Evolutionary conservation across 2,797 vertebrate genomes (phyloP).

Genomic region (Tapirus indicus): DNA sequence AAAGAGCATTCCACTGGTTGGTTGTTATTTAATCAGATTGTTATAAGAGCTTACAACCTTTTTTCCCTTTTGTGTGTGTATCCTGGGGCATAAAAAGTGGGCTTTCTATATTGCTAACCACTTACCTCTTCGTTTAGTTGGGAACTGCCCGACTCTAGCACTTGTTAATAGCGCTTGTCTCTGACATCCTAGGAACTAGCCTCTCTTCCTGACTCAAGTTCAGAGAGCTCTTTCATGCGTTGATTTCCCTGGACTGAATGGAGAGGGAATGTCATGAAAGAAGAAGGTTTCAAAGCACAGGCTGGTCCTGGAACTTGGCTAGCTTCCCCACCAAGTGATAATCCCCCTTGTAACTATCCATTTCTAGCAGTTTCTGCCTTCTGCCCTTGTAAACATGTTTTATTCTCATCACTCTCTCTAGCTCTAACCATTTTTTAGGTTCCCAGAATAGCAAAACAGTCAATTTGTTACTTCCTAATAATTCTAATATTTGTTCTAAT

Average conservation of each 20-base stretch:
- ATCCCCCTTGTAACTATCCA: neutral
- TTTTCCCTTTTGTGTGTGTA: conserved; percentile 2
- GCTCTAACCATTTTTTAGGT: neutral
- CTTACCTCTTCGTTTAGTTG: neutral
- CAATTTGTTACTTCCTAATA: neutral
- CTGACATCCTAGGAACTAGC: neutral
- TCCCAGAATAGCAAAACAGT: neutral
- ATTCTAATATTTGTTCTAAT: neutral
- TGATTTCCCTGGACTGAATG: neutral
- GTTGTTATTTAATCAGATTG: conserved; percentile 54
- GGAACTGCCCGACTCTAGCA: neutral
- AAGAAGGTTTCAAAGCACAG: neutral
- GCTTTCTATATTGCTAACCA: neutral
- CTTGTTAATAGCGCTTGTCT: neutral
- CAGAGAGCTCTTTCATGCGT: neutral
- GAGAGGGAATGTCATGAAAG: neutral
- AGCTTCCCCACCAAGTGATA: neutral
- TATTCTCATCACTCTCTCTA: neutral
- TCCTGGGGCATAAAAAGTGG: conserved; percentile 5
- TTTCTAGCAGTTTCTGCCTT: neutral
- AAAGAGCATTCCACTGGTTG: conserved; percentile 35
- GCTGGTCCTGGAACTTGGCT: neutral
- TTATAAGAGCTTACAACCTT: conserved; percentile 3
- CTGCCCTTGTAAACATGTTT: neutral
- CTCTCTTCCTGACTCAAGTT: neutral